These are phyloP conservation scores for Desmophyllum pertusum DNA, from an alignment of 92 coral and sea anemone species.

Conservation along the genomic window DNA sequence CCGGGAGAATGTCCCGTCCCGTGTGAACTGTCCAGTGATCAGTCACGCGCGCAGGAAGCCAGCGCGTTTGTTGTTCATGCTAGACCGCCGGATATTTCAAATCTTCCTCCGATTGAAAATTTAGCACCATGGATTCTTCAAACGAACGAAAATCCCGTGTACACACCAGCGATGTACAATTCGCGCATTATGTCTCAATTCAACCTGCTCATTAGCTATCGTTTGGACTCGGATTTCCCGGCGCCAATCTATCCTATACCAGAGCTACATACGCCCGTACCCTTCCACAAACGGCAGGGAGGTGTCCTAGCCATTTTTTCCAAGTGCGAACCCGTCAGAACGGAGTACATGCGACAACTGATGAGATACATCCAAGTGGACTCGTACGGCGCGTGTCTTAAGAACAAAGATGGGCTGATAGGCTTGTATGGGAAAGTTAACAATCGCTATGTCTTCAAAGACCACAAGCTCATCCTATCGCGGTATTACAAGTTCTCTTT, in stretches of 20 bases:
- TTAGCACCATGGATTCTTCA: slow-evolving; percentile 96
- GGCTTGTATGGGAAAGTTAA: slow-evolving; percentile 73
- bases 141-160: slow-evolving; percentile 91
- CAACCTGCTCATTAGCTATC: slow-evolving; percentile 79
- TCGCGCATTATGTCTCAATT: slow-evolving; percentile 81
- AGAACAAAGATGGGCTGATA: slow-evolving; percentile 78
- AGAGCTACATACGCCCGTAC: slow-evolving; percentile 72
- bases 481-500: slow-evolving; percentile 87
- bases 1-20: slow-evolving; percentile 88
- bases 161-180: slow-evolving; percentile 79
- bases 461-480: slow-evolving; percentile 76
- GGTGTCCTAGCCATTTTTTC: slow-evolving; percentile 79
- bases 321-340: slow-evolving; percentile 92
- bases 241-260: slow-evolving; percentile 93
- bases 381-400: slow-evolving; percentile 86
- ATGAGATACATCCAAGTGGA: slow-evolving; percentile 87
- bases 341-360: slow-evolving; percentile 81
- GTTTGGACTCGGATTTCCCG: slow-evolving; percentile 96
- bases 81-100: slow-evolving; percentile 80
- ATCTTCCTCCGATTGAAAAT: slow-evolving; percentile 89
- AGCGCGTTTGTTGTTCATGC: slow-evolving; percentile 97
- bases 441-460: slow-evolving; percentile 75
- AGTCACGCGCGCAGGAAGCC: slow-evolving; percentile 77
- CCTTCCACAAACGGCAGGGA: slow-evolving; percentile 79
- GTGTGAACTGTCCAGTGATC: slow-evolving; percentile 87